Conservation (phyloP, 2,888 invertebrate species). For the Halictus ligatus region DNA sequence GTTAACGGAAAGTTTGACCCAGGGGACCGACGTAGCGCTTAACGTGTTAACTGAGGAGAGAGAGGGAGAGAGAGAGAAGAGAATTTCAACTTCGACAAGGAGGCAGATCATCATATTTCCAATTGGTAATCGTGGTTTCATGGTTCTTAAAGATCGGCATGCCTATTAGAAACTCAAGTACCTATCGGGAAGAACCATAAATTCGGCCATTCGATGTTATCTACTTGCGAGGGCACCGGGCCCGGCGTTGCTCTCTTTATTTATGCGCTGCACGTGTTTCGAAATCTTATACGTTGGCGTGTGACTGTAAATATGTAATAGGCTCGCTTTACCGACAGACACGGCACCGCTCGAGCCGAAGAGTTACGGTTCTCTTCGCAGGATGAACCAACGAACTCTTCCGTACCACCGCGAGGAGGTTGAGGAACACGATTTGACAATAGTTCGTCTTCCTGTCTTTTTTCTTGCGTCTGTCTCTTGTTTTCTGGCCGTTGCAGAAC, state of each 20-base stretch:
- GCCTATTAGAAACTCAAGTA: background rate
- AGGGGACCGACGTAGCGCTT: too few relatives aligned
- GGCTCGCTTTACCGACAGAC: constrained; percentile 38
- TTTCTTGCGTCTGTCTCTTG: background rate
- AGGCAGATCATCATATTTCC: background rate
- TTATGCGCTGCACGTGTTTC: constrained; percentile 52
- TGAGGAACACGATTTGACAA: background rate
- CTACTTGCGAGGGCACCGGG: background rate
- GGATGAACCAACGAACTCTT: constrained; percentile 29
- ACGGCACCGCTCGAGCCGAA: constrained; percentile 29
- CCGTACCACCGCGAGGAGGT: background rate
- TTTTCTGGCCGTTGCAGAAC: background rate
- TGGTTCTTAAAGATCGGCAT: background rate
- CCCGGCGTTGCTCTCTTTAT: constrained; percentile 30
- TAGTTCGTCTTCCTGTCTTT: background rate
- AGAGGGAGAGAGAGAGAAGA: background rate
- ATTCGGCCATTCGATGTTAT: background rate
- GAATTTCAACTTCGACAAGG: too few relatives aligned
- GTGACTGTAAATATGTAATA: constrained; percentile 56
- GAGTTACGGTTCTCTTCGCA: constrained; percentile 35
- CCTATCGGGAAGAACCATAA: background rate
- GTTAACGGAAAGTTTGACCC: too few relatives aligned
- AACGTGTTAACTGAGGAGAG: too few relatives aligned
- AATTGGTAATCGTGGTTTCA: background rate
- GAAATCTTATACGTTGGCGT: constrained; percentile 53